Evolutionary conservation across 2,797 vertebrate species (phyloP), one percentile per base, ranked within the genome.

Genomic region (Spinibarbus caldwelli): DNA sequence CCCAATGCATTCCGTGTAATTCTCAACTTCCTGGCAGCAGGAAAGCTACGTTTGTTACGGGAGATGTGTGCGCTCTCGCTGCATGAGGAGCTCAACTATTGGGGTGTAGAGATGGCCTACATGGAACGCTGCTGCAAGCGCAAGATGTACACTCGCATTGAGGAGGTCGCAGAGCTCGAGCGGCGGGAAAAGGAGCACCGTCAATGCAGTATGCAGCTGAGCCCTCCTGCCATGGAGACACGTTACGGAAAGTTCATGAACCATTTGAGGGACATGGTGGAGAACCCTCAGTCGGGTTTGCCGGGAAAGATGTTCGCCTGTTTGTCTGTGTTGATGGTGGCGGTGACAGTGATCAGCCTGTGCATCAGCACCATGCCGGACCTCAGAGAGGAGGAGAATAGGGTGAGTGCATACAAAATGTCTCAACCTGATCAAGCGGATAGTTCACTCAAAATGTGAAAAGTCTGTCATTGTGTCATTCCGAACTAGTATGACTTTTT

Each of bases 301-400:
- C 96, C 97, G 0, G 98, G 97, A 67, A 98, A 99, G 94, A 91
- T 96, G 62, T 99, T 99, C 5, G 98, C 98, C 85, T 98, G 97
- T 86, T 95, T 99, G 77, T 99, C 98, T 21, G 95, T 99, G 81
- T 87, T 98, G 86, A 99, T 99, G 90, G 98, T 99, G 92, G 94
- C 96, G 59, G 95, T 98, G 90, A 99, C 98, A 0, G 97, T 98
- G 0, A 85, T 99, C 92, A 99, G 97, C 93, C 95, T 99, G 89
- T 99, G 98, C 79, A 95, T 99, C 89, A 99, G 98, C 95, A 99
- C 98, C 89, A 98, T 99, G 98, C 98, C 98, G 0, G 97, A 99
- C 87, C 94, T 98, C 80, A 93, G 98, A 89, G 97, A 97, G 6
- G 97, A 99, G 90, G 98, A 98, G 89, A 97, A 94, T 90, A 95